Evolutionary conservation across 1,140 invertebrate genomes (phyloP), one percentile per base, ranked within the genome.

Genomic region (Pogonus chalceus): DNA sequence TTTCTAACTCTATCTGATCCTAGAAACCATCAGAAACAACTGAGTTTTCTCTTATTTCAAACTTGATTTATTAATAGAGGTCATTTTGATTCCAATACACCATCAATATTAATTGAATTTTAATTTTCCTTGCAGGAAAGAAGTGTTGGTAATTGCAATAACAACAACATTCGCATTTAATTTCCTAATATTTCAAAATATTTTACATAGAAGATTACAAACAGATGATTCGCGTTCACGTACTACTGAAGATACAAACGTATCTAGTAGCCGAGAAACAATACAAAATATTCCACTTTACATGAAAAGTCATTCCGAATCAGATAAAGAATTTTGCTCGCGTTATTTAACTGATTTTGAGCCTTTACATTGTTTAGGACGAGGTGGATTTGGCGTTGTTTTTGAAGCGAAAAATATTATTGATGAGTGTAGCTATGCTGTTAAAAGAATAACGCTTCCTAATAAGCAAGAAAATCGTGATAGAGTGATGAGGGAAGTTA

Each of bases 371-470:
- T 87, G 88, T 60, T 73, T 98, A 0, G 94, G 94, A 0, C 83
- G 82, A 64, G 95, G 96, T n/a, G 96, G 94, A 0, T 98, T 96
- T 74, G 96, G 96, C 0, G 84, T 97, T 20, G 96, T 99, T 0
- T 98, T 97, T 73, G 88, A 97, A 70, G 92, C 90, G 0, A 87
- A 81, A 67, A 96, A 98, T 69, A 94, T 91, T 72, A 84, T 97
- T 51, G 96, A 99, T 69, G 89, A 96, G 64, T 88, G 90, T 62
- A 79, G 85, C 58, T 98, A 98, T 76, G 96, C 96, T 20, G 84
- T 99, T 0, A 98, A 99, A 74, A 80, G 94, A 62, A 97, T 98
- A 47, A 80, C 82, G 4, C 72, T 97, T 53, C 88, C 91, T 10
- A 87, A 87, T 60, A 87, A 81, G 88, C 90, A 70, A 69, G 37